phyloP scores from a whole-genome alignment of 2,888 invertebrate genomes.

The Patella caerulea region DNA sequence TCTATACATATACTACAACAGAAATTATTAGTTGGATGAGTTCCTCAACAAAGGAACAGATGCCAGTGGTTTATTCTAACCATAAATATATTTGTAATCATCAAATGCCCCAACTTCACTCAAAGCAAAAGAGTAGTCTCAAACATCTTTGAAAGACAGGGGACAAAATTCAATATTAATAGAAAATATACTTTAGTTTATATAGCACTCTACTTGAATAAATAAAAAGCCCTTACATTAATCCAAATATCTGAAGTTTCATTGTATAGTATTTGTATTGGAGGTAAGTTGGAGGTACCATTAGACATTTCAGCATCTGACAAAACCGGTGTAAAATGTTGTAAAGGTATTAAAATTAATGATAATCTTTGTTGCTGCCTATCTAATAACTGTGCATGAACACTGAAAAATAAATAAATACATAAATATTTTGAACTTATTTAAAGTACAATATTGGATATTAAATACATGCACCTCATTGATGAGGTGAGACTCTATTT shows the following conservation, averaged over 20 bases:
- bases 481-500: too few relatives aligned
- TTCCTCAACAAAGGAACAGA: too few relatives aligned
- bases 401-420: slow-evolving; percentile 77
- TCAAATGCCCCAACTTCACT: background rate
- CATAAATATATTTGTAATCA: background rate
- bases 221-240: slow-evolving; percentile 78
- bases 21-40: background rate
- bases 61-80: too few relatives aligned
- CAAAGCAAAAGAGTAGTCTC: slow-evolving; percentile 1
- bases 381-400: slow-evolving; percentile 93
- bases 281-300: slow-evolving; percentile 36
- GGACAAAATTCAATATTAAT: background rate
- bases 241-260: slow-evolving; percentile 89
- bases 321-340: slow-evolving; percentile 77
- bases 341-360: slow-evolving; percentile 85
- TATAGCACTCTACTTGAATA: background rate
- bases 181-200: background rate
- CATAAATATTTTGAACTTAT: background rate
- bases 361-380: slow-evolving; percentile 88
- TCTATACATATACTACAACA: background rate
- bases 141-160: background rate
- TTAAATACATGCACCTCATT: too few relatives aligned
- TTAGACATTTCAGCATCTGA: slow-evolving; percentile 36
- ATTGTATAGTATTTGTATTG: slow-evolving; percentile 71
- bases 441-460: background rate